phyloP scores from a whole-genome alignment of 2,797 vertebrate genomes.

The Hippoglossus hippoglossus region DNA sequence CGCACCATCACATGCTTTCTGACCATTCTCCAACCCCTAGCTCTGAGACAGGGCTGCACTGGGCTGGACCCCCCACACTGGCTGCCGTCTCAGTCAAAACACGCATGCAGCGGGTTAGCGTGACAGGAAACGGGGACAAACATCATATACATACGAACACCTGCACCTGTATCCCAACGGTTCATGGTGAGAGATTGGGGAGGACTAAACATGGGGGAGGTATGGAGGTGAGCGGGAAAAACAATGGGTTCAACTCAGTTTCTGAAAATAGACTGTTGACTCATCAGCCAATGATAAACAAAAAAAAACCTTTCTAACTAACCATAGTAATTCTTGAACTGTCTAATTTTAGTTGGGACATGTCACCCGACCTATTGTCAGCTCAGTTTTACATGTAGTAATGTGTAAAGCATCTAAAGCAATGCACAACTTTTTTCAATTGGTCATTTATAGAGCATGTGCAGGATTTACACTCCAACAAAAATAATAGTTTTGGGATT shows the following conservation, averaged over 20 bases:
- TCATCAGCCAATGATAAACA: not conserved
- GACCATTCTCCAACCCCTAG: constrained; percentile 40
- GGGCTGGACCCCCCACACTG: constrained; percentile 64
- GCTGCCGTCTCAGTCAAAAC: constrained; percentile 72
- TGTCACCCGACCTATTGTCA: not conserved
- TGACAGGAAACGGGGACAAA: constrained; percentile 66
- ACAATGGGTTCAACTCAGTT: constrained; percentile 6
- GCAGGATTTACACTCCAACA: no score
- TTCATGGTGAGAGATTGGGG: constrained; percentile 48
- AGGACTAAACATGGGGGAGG: constrained; percentile 32
- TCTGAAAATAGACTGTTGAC: not conserved
- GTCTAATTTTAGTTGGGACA: not conserved
- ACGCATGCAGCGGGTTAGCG: constrained; percentile 49
- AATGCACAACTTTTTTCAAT: no score
- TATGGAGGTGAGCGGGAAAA: constrained; percentile 11
- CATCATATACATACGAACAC: constrained; percentile 58
- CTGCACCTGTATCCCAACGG: constrained; percentile 62
- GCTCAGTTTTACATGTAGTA: not conserved
- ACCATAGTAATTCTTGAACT: not conserved
- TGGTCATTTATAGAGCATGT: no score
- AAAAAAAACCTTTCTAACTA: not conserved
- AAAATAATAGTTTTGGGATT: no score
- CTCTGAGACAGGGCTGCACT: constrained; percentile 32
- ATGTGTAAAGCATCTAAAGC: no score
- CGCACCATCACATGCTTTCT: constrained; percentile 57